phyloP scores from a whole-genome alignment of 2,797 vertebrate genomes.

The Aldrovandia affinis region DNA sequence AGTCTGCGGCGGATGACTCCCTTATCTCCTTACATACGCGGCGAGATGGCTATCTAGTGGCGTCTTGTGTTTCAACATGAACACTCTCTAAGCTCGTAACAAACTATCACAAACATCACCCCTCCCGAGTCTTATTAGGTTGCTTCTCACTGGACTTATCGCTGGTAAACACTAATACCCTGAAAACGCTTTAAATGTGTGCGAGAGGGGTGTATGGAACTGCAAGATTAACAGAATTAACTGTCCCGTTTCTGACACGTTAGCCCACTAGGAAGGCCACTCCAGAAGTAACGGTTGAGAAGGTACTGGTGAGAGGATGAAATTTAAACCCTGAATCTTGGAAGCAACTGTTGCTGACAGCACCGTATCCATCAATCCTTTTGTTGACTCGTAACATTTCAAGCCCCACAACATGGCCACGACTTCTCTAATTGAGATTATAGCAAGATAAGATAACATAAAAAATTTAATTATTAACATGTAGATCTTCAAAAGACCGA shows the following conservation, averaged over 20 bases:
- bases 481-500: too few species aligned
- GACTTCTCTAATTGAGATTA: not conserved
- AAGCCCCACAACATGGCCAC: not conserved
- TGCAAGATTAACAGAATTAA: not conserved
- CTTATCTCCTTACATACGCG: constrained; percentile 24
- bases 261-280: not conserved
- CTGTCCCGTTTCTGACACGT: not conserved
- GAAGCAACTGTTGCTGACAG: constrained; percentile 19
- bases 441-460: not conserved
- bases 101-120: constrained; percentile 25
- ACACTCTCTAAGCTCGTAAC: constrained; percentile 31
- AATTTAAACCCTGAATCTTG: not conserved
- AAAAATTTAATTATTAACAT: not conserved
- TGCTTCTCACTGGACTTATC: constrained; percentile 12
- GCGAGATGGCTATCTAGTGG: not conserved
- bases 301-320: constrained; percentile 5
- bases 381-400: not conserved
- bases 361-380: not conserved
- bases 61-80: constrained; percentile 31
- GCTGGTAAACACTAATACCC: constrained; percentile 15
- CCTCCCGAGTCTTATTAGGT: not conserved
- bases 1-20: not conserved
- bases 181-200: not conserved
- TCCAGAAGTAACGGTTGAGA: not conserved
- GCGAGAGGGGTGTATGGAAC: not conserved